A percentile compares a stretch with the other conserved stretches of the same genome.
These are phyloP conservation scores for Aspidiotus destructor DNA, from an alignment of 2,888 invertebrate species.

Conservation along the genomic window DNA sequence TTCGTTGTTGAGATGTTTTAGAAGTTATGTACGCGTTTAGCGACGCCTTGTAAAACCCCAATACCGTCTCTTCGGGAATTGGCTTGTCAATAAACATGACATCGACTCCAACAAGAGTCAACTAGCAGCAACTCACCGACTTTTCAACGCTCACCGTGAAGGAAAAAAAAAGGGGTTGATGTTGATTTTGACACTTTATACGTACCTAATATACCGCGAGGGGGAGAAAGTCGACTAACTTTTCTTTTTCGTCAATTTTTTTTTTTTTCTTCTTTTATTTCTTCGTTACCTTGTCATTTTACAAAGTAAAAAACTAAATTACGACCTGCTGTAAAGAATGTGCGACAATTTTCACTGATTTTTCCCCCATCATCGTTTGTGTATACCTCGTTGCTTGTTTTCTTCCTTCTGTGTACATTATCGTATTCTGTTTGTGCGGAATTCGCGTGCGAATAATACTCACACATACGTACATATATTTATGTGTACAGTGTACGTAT, in stretches of 20 bases:
- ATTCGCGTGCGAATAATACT: too few species aligned
- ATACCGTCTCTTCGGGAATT: slow-evolving; percentile 34
- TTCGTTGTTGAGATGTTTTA: slow-evolving; percentile 24
- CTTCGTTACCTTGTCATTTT: slow-evolving; percentile 10
- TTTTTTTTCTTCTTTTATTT: too few species aligned
- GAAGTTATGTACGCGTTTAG: slow-evolving; percentile 24
- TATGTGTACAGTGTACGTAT: too few species aligned
- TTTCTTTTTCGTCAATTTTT: slow-evolving; percentile 11
- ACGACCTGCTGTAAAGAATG: slow-evolving; percentile 3
- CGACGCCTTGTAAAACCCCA: slow-evolving; percentile 32
- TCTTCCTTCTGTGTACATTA: too few species aligned
- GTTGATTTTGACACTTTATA: slow-evolving; percentile 32
- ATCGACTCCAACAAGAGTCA: slow-evolving; percentile 32
- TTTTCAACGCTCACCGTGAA: neutral
- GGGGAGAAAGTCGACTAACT: slow-evolving; percentile 18
- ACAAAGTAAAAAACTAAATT: slow-evolving; percentile 5
- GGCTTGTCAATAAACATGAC: slow-evolving; percentile 37
- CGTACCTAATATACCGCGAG: slow-evolving; percentile 5
- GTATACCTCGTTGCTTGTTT: too few species aligned
- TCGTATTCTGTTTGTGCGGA: too few species aligned
- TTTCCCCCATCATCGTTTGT: neutral
- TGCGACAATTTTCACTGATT: slow-evolving; percentile 1
- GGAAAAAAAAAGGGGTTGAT: slow-evolving; percentile 27
- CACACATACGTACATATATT: too few species aligned
- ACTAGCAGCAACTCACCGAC: slow-evolving; percentile 15